phyloP scores from a whole-genome alignment of 2,113 vertebrate genomes.

The Heterochromis multidens region DNA sequence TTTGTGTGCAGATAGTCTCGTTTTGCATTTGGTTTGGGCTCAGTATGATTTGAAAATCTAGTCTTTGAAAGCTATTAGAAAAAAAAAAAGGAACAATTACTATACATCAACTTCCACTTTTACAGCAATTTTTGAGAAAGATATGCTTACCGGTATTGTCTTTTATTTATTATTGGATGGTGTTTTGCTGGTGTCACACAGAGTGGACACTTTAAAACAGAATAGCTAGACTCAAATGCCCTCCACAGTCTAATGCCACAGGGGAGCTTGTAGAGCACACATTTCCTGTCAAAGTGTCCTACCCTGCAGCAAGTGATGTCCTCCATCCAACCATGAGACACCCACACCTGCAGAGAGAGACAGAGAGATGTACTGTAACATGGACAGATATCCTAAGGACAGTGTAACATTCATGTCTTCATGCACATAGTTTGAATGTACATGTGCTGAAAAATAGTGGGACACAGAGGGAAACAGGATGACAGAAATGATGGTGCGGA shows the following conservation, averaged over 20 bases:
- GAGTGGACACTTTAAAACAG: not conserved
- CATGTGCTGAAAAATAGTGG: not conserved
- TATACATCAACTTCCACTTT: not conserved
- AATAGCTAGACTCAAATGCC: not conserved
- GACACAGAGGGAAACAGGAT: not conserved
- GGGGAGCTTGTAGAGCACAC: constrained; percentile 20
- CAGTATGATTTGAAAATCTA: not conserved
- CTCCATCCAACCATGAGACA: constrained; percentile 20
- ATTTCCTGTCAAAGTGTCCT: constrained; percentile 8
- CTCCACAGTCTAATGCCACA: not conserved
- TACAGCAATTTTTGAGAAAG: not conserved
- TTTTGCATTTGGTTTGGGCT: not conserved
- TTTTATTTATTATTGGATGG: not conserved
- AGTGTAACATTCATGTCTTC: not conserved
- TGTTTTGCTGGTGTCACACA: not conserved
- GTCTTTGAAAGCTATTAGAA: not conserved
- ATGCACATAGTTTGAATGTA: not conserved
- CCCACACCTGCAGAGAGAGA: constrained; percentile 16
- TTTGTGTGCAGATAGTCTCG: not conserved
- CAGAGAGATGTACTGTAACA: not conserved
- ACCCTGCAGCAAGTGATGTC: constrained; percentile 34
- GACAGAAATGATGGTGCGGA: not conserved
- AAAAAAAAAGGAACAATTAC: not conserved
- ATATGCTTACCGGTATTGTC: fast-evolving
- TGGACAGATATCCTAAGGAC: constrained; percentile 1